A percentile compares a stretch with the other conserved stretches of the same genome.
phyloP scores from a whole-genome alignment of 2,113 vertebrate genomes.

The Cynopterus brachyotis region DNA sequence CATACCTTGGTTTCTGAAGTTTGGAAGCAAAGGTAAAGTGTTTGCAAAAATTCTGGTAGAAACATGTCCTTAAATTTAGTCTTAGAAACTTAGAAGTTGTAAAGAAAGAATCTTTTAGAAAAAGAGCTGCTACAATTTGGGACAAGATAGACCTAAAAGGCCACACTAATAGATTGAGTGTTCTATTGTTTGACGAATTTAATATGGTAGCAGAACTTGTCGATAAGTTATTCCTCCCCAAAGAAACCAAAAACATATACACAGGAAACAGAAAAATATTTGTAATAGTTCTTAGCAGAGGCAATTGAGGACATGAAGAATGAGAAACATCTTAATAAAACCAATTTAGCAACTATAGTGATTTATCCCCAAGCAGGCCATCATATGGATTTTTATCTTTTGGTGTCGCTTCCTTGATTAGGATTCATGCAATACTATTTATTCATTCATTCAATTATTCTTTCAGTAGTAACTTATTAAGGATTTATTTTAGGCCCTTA shows the following conservation, averaged over 20 bases:
- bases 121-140: background rate
- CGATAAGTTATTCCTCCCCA: background rate
- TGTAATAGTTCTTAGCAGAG: background rate
- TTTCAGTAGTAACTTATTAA: background rate
- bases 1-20: background rate
- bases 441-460: background rate
- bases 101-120: constrained; percentile 4
- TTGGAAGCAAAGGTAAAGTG: background rate
- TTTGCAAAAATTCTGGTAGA: background rate
- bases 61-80: background rate
- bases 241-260: background rate
- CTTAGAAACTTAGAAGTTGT: background rate
- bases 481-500: background rate
- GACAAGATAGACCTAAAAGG: background rate
- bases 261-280: background rate
- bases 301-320: background rate
- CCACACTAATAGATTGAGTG: background rate
- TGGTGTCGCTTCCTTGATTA: background rate
- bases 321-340: background rate
- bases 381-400: background rate
- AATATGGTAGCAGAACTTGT: background rate
- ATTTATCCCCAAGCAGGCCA: background rate
- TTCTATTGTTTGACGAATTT: background rate
- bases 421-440: background rate
- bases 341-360: background rate